Conservation (phyloP, 2,113 vertebrate species). For the Poecilia latipinna region DNA sequence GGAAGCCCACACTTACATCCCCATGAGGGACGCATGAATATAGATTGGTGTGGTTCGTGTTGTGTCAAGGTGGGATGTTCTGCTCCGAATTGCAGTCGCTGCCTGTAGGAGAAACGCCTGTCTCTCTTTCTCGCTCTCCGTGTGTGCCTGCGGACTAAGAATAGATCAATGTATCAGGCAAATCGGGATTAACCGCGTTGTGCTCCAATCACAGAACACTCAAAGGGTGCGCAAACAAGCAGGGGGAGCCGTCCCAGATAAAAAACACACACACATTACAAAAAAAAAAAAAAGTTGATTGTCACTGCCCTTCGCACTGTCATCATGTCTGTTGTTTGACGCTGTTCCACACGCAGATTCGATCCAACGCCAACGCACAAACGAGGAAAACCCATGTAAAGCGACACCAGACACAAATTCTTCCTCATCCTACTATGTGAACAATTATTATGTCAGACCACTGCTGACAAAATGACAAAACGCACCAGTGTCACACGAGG, state of each 20-base stretch:
- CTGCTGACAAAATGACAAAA: conserved; percentile 2
- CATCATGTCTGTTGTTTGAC: conserved; percentile 21
- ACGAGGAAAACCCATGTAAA: conserved; percentile 39
- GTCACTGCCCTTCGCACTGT: conserved; percentile 37
- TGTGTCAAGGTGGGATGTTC: conserved; percentile 60
- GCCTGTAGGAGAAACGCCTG: conserved; percentile 60
- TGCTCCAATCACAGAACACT: conserved; percentile 61
- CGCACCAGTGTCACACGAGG: conserved; percentile 2
- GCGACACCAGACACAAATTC: conserved; percentile 42
- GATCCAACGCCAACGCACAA: conserved; percentile 57
- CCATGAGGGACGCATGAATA: conserved; percentile 9
- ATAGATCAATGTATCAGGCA: conserved; percentile 80
- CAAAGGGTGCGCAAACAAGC: conserved; percentile 2
- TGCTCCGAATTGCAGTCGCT: conserved; percentile 49
- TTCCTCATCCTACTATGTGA: conserved; percentile 28
- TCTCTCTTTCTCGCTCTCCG: conserved; percentile 13
- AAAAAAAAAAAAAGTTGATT: conserved; percentile 66
- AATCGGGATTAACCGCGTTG: conserved; percentile 77
- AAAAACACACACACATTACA: neutral
- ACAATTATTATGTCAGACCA: conserved; percentile 52
- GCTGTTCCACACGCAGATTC: conserved; percentile 33
- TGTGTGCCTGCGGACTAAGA: conserved; percentile 72
- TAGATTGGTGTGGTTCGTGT: conserved; percentile 30
- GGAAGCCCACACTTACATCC: conserved; percentile 20
- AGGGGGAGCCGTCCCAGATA: neutral